Evolutionary conservation across 2,888 invertebrate genomes (phyloP), one percentile per base, ranked within the genome.

Genomic region (Mactromeris polynyma): DNA sequence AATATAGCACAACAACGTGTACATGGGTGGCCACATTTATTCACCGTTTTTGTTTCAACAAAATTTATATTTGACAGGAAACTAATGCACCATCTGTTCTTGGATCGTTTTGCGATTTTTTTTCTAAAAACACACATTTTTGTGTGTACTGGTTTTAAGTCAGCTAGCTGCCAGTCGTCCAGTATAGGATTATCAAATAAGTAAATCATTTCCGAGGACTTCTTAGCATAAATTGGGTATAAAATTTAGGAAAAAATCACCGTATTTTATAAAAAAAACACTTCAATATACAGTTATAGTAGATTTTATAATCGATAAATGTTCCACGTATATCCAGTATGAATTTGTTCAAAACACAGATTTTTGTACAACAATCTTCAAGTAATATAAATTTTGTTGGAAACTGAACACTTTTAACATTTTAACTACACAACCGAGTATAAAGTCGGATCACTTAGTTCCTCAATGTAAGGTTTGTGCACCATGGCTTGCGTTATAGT

Each of bases 401-500:
- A 73, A 73, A 73, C 73, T 73, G 73, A 73, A 73, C 73, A 73
- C 73, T 73, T 73, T 26, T 33, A 73, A 73, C 73, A 33, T 33
- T 36, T 73, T 19, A 36, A 83, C 80, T 83, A 94, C 21, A 93
- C 94, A 83, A 93, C 93, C 33, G 93, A 94, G 79, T 89, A 93
- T 19, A 93, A 83, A 33, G 90, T 88, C 1, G 93, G 89, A 77
- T 93, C 93, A 86, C 91, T 88, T 3, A 90, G 87, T 33, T 90
- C 91, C 69, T 93, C 92, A 69, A 92, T 91, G 81, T 87, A 91
- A 40, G 93, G 92, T 90, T 91, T 90, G 79, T 93, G 94, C 80
- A 94, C 93, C 92, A 93, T 93, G 3, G 93, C 94, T 77, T 91
- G 92, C 17, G 93, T 94, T 54, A 93, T 89, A 21, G 89, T 92